Evolutionary conservation across 1,140 invertebrate species (phyloP), one percentile per base, ranked within the genome.

Genomic region (Diorhabda elongata): DNA sequence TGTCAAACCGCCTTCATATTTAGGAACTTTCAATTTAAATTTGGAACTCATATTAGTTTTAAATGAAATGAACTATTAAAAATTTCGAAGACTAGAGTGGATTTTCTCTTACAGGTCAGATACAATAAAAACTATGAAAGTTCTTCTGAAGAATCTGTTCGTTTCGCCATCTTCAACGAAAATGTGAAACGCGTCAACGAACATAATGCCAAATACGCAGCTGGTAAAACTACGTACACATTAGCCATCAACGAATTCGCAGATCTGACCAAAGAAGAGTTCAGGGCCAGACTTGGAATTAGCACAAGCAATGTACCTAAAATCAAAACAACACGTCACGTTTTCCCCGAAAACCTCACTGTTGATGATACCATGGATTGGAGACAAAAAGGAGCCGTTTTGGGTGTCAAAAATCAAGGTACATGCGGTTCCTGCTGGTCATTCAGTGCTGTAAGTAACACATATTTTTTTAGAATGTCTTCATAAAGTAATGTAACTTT

Each of bases 151-250:
- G 47, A 52, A 52, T 8, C 6, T 8, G 47, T 52, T n/a, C 47
- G 47, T n/a, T 52, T 52, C 47, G 6, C 47, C 2, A n/a, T 52
- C n/a, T 52, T 52, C 47, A 6, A 52, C 2, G 2, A 6, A 52
- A 52, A 52, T 52, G 6, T 52, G 47, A 52, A 52, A 52, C 2
- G 2, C 47, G n/a, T 52, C 2, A 52, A 52, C 47, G 47, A 52
- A 52, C 47, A 63, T n/a, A 63, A 63, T 7, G 61, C 61, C 3
- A 63, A 63, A 63, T 63, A 63, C 61, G 61, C 43, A 2, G 4
- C n/a, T 3, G 61, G 61, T 8, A 9, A 44, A n/a, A 43, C 9
- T 5, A 44, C 42, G 4, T 63, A 63, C n/a, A 42, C 26, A n/a
- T 8, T 63, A 26, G 61, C 5, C 6, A 26, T 63, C 61, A 63